Base-by-base conservation (phyloP, 1,140 invertebrate genomes). In the Manduca sexta region DNA sequence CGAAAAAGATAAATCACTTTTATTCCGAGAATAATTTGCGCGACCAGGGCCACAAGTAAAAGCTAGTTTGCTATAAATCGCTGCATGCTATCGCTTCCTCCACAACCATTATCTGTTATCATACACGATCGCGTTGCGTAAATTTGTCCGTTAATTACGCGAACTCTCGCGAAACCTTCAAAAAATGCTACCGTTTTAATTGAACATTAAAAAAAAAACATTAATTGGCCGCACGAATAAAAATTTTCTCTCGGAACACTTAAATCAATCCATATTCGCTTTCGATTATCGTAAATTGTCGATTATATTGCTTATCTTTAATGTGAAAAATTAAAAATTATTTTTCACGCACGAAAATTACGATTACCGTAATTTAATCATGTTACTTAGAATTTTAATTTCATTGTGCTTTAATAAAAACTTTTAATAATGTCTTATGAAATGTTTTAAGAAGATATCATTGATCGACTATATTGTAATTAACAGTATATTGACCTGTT, bases 111-210 rank as follows among this genome's bases (percentile, higher is more conserved):
- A 14, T 37, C 34, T 26, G 18, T 56, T 68, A 70, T 70, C 62
- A 52, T 31, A 56, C 58, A 49, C 57, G 49, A 69, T 70, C 60
- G 49, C 56, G 56, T 71, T 71, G 67, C 70, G 68, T 69, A 74
- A 74, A 74, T 73, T 69, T 54, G 64, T 69, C 53, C 14, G 51
- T 64, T 64, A 70, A 74, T 69, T 64, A 58, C 63, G 52, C 41
- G 52, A 47, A 55, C 60, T 48, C 52, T 74, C 71, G 52, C 62
- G 64, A 62, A 76, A 72, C 53, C 40, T 46, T 40, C 47, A 40
- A 45, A 44, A 40, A 45, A 44, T 49, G 69, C 68, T 73, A 71
- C 73, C 60, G 69, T 71, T 73, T 76, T 76, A 76, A 76, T 69
- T 73, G 61, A 65, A 64, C 53, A 64, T 59, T 56, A 66, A 59